A percentile compares a stretch with the other conserved stretches of the same genome.
These are phyloP conservation scores for Rhinoraja longicauda DNA, from an alignment of 2,797 vertebrate species.

Conservation along the genomic window DNA sequence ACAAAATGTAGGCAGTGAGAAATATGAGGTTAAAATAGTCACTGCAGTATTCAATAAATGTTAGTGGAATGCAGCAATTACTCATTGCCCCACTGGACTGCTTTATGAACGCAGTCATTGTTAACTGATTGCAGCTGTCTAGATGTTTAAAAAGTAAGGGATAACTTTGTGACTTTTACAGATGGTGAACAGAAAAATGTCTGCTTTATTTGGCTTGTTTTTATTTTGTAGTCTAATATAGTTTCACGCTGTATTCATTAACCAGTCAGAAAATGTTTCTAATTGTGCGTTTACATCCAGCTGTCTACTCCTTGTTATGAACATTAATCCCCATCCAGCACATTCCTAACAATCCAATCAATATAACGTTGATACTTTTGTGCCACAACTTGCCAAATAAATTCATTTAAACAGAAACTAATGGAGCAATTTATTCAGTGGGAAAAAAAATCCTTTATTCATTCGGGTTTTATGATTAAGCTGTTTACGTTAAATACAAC, in stretches of 20 bases:
- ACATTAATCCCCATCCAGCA: background rate
- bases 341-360: background rate
- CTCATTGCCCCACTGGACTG: conserved; percentile 12
- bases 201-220: background rate
- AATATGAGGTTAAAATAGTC: background rate
- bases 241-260: background rate
- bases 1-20: background rate
- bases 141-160: background rate
- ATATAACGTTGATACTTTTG: background rate
- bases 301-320: background rate
- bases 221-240: background rate
- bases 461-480: background rate
- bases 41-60: background rate
- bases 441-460: background rate
- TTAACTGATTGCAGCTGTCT: conserved; percentile 31
- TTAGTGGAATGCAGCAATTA: background rate
- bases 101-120: background rate
- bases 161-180: background rate
- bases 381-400: background rate
- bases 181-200: background rate
- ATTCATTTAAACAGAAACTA: background rate
- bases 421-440: background rate
- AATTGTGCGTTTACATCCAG: background rate
- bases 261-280: background rate
- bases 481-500: background rate